phyloP scores from a whole-genome alignment of 2,888 invertebrate genomes.

The Leucoma salicis region DNA sequence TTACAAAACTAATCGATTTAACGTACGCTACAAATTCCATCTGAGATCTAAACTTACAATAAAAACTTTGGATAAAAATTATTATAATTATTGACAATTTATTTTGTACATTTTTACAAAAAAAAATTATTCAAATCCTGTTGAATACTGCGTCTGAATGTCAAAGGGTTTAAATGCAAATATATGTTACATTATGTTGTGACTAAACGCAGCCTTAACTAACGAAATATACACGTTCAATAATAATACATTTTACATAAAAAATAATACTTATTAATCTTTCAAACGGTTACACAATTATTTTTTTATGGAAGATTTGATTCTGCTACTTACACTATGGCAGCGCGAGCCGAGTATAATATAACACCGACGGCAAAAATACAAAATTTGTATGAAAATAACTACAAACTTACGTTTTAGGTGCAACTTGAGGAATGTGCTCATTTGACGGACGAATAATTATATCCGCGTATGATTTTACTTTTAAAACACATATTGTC shows the following conservation, averaged over 20 bases:
- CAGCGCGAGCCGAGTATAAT: slow-evolving; percentile 46
- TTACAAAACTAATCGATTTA: slow-evolving; percentile 65
- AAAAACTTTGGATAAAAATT: slow-evolving; percentile 79
- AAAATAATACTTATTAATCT: slow-evolving; percentile 65
- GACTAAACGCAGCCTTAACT: slow-evolving; percentile 56
- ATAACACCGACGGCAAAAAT: slow-evolving; percentile 56
- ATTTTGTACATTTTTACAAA: slow-evolving; percentile 79
- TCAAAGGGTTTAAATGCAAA: slow-evolving; percentile 54
- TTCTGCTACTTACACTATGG: slow-evolving; percentile 38
- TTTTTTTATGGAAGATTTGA: slow-evolving; percentile 64
- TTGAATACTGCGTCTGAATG: slow-evolving; percentile 56
- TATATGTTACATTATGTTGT: slow-evolving; percentile 44
- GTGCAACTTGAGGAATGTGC: slow-evolving; percentile 68
- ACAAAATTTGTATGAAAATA: slow-evolving; percentile 71
- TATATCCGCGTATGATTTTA: not conserved
- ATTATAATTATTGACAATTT: slow-evolving; percentile 67
- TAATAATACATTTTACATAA: slow-evolving; percentile 57
- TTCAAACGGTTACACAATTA: slow-evolving; percentile 49
- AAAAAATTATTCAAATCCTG: slow-evolving; percentile 51
- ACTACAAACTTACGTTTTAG: slow-evolving; percentile 60
- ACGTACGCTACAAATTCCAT: slow-evolving; percentile 67
- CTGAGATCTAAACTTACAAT: slow-evolving; percentile 80
- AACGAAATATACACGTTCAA: slow-evolving; percentile 41
- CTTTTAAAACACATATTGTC: not conserved
- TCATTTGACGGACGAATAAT: slow-evolving; percentile 9